A percentile compares a stretch with the other conserved stretches of the same genome.
Evolutionary conservation across 2,888 invertebrate species (phyloP).

Genomic region (Drosophila fulvimacula): DNA sequence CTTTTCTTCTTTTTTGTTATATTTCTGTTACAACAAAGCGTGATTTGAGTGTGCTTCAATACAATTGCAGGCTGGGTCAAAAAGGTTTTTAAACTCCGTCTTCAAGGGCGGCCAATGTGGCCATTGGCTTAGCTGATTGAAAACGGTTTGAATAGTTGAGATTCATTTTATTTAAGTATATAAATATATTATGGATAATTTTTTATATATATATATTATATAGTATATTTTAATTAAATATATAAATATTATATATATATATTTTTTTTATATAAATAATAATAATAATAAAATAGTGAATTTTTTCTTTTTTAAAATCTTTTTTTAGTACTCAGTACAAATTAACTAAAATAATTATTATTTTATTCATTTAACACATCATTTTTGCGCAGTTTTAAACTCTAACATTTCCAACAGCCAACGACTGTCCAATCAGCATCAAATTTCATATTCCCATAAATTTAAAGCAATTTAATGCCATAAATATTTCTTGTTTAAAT

Average conservation of each 20-base stretch:
- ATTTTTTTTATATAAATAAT: too few relatives aligned
- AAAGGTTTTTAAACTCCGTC: background rate
- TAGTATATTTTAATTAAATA: too few relatives aligned
- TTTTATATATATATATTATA: too few relatives aligned
- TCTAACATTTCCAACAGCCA: background rate
- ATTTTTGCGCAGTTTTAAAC: background rate
- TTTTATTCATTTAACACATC: background rate
- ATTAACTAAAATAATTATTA: too few relatives aligned
- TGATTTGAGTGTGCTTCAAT: slow-evolving; percentile 14
- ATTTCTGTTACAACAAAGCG: slow-evolving; percentile 10
- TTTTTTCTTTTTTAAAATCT: too few relatives aligned
- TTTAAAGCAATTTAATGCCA: background rate
- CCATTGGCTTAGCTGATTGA: slow-evolving; percentile 12
- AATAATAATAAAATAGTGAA: too few relatives aligned
- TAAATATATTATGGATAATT: too few relatives aligned
- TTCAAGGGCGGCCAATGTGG: slow-evolving; percentile 12
- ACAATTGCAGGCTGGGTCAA: slow-evolving; percentile 8
- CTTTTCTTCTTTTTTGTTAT: background rate
- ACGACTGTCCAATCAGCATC: background rate
- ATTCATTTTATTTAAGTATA: too few relatives aligned
- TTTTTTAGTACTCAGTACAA: too few relatives aligned
- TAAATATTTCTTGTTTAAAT: background rate
- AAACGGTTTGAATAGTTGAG: too few relatives aligned
- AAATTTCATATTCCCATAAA: background rate
- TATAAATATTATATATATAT: too few relatives aligned